Evolutionary conservation across 2,888 invertebrate species (phyloP).

Genomic region (Apodemia hepburni): DNA sequence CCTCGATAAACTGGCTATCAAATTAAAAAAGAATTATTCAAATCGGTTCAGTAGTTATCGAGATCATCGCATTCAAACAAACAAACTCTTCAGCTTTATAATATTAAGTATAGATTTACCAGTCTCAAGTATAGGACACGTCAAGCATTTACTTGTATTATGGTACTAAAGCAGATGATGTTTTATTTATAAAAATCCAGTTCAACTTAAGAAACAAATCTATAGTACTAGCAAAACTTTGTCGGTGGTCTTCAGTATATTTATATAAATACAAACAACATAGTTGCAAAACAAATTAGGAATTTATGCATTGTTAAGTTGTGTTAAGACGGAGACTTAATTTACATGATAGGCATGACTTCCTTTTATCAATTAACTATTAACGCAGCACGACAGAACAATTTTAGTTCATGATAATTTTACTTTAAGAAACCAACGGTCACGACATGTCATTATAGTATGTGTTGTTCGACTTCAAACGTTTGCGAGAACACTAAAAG

Average conservation of each 20-base stretch:
- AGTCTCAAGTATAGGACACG: too few relatives aligned
- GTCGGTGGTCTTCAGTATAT: background rate
- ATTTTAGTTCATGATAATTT: constrained; percentile 32
- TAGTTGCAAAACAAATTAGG: constrained; percentile 2
- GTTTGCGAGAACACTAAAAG: constrained; percentile 30
- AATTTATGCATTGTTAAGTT: constrained; percentile 10
- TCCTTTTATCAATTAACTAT: constrained; percentile 31
- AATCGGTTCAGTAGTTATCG: too few relatives aligned
- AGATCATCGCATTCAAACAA: too few relatives aligned
- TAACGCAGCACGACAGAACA: constrained; percentile 30
- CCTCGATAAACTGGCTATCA: too few relatives aligned
- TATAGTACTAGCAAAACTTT: background rate
- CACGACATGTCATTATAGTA: constrained; percentile 31
- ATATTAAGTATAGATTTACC: too few relatives aligned
- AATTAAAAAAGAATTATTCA: too few relatives aligned
- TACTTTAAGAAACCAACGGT: constrained; percentile 27
- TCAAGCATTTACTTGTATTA: too few relatives aligned
- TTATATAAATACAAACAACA: background rate
- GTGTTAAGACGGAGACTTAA: constrained; percentile 2
- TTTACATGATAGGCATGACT: constrained; percentile 25
- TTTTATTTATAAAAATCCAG: too few relatives aligned
- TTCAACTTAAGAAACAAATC: too few relatives aligned
- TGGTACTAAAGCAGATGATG: too few relatives aligned
- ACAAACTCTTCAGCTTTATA: too few relatives aligned
- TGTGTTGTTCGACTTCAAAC: constrained; percentile 29